Evolutionary conservation across 1,140 invertebrate species (phyloP).

Genomic region (Eurosta solidaginis): DNA sequence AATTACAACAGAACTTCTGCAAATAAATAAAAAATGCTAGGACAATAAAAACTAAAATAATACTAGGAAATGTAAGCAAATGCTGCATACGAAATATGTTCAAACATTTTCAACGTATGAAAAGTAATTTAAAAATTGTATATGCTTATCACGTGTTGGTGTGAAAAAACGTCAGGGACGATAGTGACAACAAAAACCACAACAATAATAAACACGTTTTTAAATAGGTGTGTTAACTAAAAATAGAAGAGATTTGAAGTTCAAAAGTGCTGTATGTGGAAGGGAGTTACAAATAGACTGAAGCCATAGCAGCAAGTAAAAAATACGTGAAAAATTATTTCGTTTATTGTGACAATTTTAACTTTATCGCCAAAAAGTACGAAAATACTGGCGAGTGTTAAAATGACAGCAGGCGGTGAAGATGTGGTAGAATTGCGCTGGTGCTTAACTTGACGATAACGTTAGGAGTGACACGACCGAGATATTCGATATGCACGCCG

Average conservation of each 20-base stretch:
- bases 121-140: slow-evolving; percentile 6
- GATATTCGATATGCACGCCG: slow-evolving; percentile 10
- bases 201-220: slow-evolving; percentile 5
- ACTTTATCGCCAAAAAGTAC: slow-evolving; percentile 13
- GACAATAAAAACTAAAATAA: too few relatives aligned
- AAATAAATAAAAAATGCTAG: too few relatives aligned
- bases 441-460: neutral
- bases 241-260: neutral
- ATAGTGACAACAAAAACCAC: neutral
- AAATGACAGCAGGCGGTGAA: neutral
- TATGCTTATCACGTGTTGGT: slow-evolving; percentile 7
- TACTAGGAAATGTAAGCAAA: too few relatives aligned
- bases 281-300: too few relatives aligned
- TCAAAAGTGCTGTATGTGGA: too few relatives aligned
- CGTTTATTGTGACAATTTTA: slow-evolving; percentile 27
- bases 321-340: slow-evolving; percentile 23
- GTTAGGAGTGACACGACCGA: neutral
- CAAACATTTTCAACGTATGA: neutral
- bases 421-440: neutral
- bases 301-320: too few relatives aligned
- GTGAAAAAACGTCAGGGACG: neutral
- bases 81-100: neutral
- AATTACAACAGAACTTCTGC: too few relatives aligned
- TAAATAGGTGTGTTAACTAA: neutral
- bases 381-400: neutral